Conservation (phyloP, 2,113 vertebrate genomes). For the Chloebia gouldiae region DNA sequence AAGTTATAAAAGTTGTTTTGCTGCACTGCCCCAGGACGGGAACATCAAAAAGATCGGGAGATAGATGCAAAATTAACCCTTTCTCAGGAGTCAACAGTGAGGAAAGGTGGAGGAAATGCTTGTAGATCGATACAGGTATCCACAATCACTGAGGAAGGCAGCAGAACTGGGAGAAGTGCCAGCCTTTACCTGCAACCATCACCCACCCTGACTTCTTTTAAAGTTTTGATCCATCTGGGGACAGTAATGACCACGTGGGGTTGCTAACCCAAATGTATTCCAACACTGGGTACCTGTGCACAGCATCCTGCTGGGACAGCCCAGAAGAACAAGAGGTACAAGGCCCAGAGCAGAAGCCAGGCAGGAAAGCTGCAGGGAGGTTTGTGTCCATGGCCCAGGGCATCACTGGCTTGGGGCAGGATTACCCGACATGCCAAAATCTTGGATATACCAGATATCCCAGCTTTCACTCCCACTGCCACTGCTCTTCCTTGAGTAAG, state of each 20-base stretch:
- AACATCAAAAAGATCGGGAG: neutral
- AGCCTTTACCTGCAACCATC: neutral
- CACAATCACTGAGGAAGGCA: neutral
- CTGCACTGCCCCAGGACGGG: neutral
- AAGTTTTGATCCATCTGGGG: neutral
- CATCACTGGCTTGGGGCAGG: neutral
- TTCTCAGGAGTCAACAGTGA: neutral
- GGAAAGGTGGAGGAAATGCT: neutral
- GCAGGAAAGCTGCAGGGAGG: neutral
- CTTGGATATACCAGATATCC: neutral
- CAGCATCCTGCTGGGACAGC: rapidly evolving
- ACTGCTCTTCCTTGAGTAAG: neutral
- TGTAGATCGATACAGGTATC: neutral
- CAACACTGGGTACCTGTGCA: rapidly evolving
- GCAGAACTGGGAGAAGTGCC: neutral
- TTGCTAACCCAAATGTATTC: neutral
- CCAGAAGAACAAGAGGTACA: neutral
- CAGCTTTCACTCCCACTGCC: neutral
- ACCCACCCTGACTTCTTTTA: rapidly evolving
- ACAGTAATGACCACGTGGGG: neutral
- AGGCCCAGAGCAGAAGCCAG: neutral
- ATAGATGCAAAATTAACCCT: neutral
- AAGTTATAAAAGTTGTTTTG: constrained; percentile 3
- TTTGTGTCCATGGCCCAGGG: neutral
- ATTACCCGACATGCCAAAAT: rapidly evolving